Conservation (phyloP, 2,888 invertebrate species). For the Bombylius discolor region DNA sequence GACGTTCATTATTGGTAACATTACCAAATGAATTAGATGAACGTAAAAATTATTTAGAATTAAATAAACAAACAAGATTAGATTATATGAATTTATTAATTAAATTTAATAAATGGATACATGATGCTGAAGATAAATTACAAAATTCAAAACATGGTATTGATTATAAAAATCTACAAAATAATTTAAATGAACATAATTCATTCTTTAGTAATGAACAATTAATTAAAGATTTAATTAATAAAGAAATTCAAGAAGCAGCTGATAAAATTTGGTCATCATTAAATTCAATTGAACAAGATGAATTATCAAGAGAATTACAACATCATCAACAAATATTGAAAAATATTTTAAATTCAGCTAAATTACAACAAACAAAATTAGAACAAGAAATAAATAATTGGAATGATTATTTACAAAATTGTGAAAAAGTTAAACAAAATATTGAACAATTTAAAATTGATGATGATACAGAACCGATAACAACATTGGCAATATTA, state of each 20-base stretch:
- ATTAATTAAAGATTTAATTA: constrained; percentile 63
- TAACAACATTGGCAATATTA: constrained; percentile 66
- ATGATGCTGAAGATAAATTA: constrained; percentile 65
- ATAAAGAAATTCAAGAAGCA: constrained; percentile 67
- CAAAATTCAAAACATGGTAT: constrained; percentile 71
- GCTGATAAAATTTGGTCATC: constrained; percentile 85
- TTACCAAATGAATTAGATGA: constrained; percentile 71
- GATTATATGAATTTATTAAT: constrained; percentile 65
- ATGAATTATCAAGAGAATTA: constrained; percentile 67
- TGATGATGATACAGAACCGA: constrained; percentile 52
- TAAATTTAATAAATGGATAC: constrained; percentile 70
- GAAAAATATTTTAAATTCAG: constrained; percentile 70
- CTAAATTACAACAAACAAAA: constrained; percentile 64
- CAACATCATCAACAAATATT: constrained; percentile 68
- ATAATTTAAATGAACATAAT: constrained; percentile 77
- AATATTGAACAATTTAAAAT: constrained; percentile 62
- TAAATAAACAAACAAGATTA: constrained; percentile 61
- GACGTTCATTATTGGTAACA: constrained; percentile 60
- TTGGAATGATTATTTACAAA: constrained; percentile 73
- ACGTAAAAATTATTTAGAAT: constrained; percentile 63
- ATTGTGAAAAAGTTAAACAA: constrained; percentile 62
- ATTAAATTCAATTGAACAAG: constrained; percentile 64
- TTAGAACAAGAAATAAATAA: constrained; percentile 71
- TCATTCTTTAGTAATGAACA: constrained; percentile 70
- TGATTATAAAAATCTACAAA: constrained; percentile 71